A percentile compares a stretch with the other conserved stretches of the same genome.
These are phyloP conservation scores for Beris chalybata DNA, from an alignment of 2,888 invertebrate genomes.

Conservation along the genomic window DNA sequence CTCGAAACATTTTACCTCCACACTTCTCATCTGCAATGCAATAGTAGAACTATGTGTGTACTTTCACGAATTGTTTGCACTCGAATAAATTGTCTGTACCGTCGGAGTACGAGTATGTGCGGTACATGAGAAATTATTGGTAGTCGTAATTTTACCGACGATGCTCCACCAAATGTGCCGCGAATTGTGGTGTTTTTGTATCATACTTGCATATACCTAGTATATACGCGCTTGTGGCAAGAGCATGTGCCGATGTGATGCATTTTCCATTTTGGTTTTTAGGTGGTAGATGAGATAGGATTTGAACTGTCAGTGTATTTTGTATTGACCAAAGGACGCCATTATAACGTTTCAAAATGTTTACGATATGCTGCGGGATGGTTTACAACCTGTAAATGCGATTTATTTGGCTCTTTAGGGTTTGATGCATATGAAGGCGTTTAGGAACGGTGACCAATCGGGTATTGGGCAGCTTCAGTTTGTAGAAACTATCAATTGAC, in stretches of 20 bases:
- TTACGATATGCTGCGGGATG: slow-evolving; percentile 34
- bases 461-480: too few relatives aligned
- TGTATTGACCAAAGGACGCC: slow-evolving; percentile 24
- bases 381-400: slow-evolving; percentile 38
- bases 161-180: slow-evolving; percentile 24
- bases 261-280: too few relatives aligned
- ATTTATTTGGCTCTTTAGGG: slow-evolving; percentile 27
- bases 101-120: neutral
- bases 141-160: slow-evolving; percentile 27
- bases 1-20: neutral
- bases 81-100: slow-evolving; percentile 12
- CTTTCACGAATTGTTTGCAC: slow-evolving; percentile 26
- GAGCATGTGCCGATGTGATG: neutral
- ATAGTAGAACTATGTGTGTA: neutral
- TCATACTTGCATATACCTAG: neutral
- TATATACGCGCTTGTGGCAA: neutral
- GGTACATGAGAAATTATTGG: slow-evolving; percentile 27
- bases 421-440: neutral
- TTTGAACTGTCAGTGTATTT: slow-evolving; percentile 24
- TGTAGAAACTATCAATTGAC: too few relatives aligned
- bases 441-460: neutral
- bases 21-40: neutral
- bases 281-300: slow-evolving; percentile 4
- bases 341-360: slow-evolving; percentile 26
- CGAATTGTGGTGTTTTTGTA: slow-evolving; percentile 15